Conservation (phyloP, 2,797 vertebrate species). For the Eupleurogrammus muticus region DNA sequence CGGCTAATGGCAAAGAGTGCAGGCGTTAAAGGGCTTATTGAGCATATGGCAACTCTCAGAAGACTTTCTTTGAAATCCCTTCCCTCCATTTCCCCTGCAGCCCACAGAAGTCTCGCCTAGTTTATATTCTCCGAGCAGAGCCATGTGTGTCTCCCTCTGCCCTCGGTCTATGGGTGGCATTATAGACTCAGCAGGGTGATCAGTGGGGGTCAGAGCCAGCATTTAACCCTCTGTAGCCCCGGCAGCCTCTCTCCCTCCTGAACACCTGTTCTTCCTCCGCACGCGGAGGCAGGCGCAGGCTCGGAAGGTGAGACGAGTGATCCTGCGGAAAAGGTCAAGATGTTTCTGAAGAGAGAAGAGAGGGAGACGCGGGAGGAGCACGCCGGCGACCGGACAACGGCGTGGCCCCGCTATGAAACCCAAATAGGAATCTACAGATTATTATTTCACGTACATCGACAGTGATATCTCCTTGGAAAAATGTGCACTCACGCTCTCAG, state of each 20-base stretch:
- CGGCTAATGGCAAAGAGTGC: conserved; percentile 59
- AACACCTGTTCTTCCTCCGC: conserved; percentile 71
- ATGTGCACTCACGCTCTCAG: conserved; percentile 16
- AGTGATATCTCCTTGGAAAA: conserved; percentile 28
- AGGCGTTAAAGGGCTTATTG: conserved; percentile 68
- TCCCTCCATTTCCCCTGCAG: conserved; percentile 38
- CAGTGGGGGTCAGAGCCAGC: conserved; percentile 70
- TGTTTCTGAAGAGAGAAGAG: conserved; percentile 19
- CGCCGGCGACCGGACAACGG: neutral
- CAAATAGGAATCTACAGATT: conserved; percentile 10
- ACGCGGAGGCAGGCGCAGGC: conserved; percentile 21
- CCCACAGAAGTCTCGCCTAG: conserved; percentile 48
- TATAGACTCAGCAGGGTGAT: conserved; percentile 74
- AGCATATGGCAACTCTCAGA: conserved; percentile 69
- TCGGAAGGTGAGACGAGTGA: conserved; percentile 37
- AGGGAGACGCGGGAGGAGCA: conserved; percentile 1
- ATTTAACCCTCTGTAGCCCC: conserved; percentile 74
- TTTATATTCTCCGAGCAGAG: conserved; percentile 74
- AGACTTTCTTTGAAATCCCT: conserved; percentile 69
- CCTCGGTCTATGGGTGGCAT: conserved; percentile 71
- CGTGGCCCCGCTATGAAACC: conserved; percentile 1
- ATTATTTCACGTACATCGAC: conserved; percentile 23
- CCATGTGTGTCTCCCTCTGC: conserved; percentile 53
- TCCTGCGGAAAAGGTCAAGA: conserved; percentile 2
- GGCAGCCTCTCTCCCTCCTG: conserved; percentile 49